These are phyloP conservation scores for Platyrinchus mystaceus DNA, from an alignment of 2,797 vertebrate genomes.

Conservation along the genomic window DNA sequence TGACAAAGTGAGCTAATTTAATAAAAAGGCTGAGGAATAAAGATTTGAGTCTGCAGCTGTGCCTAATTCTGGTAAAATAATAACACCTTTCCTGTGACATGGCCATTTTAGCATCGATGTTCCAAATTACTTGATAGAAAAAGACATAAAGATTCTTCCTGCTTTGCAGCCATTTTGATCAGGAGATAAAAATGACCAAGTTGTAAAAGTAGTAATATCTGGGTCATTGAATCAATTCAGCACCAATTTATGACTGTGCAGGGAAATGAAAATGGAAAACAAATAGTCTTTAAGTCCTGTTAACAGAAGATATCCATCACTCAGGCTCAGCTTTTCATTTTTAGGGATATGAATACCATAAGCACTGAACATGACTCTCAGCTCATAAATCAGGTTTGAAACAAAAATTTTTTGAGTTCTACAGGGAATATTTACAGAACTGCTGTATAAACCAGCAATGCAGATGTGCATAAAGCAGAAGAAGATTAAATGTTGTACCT, in stretches of 20 bases:
- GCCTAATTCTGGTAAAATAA: conserved; percentile 5
- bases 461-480: not conserved
- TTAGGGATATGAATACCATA: not conserved
- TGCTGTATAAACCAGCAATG: not conserved
- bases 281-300: conserved; percentile 34
- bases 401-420: conserved; percentile 28
- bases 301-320: conserved; percentile 36
- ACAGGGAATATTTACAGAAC: conserved; percentile 1
- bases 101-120: not conserved
- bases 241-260: conserved; percentile 4
- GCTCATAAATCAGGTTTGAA: conserved; percentile 39
- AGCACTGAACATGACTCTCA: not conserved
- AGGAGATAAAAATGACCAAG: not conserved
- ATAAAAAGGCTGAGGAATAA: not conserved
- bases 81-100: not conserved
- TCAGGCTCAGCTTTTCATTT: conserved; percentile 2
- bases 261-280: conserved; percentile 34
- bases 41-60: not conserved
- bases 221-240: conserved; percentile 22
- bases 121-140: not conserved
- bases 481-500: not conserved
- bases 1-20: conserved; percentile 16
- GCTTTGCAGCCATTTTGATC: not conserved
- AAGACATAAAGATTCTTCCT: not conserved
- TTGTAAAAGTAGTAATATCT: conserved; percentile 8